Percentiles rank a stretch among this genome's conserved stretches.
Evolutionary conservation across 2,113 vertebrate genomes (phyloP).

Genomic region (Phylloscopus whistleri): DNA sequence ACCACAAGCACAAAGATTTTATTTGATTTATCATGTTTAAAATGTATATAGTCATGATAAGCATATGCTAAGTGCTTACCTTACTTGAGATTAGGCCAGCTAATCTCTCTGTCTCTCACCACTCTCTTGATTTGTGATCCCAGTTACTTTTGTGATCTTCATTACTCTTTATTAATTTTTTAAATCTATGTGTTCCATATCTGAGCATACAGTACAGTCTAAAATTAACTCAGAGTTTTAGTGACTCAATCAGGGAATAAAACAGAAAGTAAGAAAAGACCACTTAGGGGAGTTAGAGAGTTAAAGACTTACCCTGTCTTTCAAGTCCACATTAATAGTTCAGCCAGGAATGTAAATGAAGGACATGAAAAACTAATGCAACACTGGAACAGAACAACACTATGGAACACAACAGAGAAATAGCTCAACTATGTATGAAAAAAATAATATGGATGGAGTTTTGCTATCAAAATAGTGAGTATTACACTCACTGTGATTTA

Average conservation of each 20-base stretch:
- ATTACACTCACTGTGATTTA: background rate
- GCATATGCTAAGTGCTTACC: background rate
- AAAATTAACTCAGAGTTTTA: background rate
- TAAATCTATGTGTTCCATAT: background rate
- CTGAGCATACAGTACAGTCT: background rate
- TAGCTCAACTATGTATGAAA: background rate
- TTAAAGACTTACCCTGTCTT: background rate
- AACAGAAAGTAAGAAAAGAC: background rate
- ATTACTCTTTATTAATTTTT: background rate
- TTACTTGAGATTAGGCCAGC: background rate
- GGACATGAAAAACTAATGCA: background rate
- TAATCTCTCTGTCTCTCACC: background rate
- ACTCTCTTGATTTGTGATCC: background rate
- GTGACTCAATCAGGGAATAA: background rate
- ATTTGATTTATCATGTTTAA: background rate
- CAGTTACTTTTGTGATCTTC: background rate
- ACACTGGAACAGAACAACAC: background rate
- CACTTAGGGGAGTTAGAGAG: background rate
- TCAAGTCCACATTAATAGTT: background rate
- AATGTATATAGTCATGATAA: background rate
- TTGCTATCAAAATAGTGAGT: too few species aligned
- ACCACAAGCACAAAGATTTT: background rate
- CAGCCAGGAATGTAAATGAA: background rate
- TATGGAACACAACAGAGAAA: background rate
- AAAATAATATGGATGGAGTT: background rate